phyloP scores from a whole-genome alignment of 2,888 invertebrate genomes.

The Myopa testacea region DNA sequence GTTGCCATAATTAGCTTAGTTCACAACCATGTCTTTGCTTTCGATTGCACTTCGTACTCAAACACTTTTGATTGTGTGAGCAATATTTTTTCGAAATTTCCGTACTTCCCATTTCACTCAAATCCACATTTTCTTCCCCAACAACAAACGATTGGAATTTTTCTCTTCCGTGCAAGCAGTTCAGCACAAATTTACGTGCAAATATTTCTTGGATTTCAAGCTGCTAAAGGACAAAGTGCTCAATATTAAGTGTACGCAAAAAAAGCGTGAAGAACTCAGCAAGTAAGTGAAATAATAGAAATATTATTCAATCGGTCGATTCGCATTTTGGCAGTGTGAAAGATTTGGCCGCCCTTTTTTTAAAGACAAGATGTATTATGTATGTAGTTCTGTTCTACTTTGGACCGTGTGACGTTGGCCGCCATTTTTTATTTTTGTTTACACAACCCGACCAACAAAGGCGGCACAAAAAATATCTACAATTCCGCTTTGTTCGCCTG shows the following conservation, averaged over 20 bases:
- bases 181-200: constrained; percentile 42
- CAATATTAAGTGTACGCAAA: too few relatives aligned
- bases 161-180: constrained; percentile 44
- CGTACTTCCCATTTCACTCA: neutral
- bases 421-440: constrained; percentile 48
- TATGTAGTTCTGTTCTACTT: constrained; percentile 32
- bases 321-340: constrained; percentile 22
- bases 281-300: constrained; percentile 41
- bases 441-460: constrained; percentile 37
- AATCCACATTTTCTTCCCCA: constrained; percentile 35
- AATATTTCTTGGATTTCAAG: constrained; percentile 50
- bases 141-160: constrained; percentile 30
- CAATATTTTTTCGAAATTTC: neutral
- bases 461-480: constrained; percentile 18
- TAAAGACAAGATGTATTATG: neutral
- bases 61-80: too few relatives aligned
- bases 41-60: too few relatives aligned
- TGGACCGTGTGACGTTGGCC: constrained; percentile 29
- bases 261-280: neutral
- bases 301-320: neutral
- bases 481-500: constrained; percentile 41
- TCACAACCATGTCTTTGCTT: too few relatives aligned
- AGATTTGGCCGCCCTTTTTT: constrained; percentile 48
- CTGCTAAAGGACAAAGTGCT: constrained; percentile 40
- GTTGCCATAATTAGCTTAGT: too few relatives aligned